Conservation (phyloP, 2,797 vertebrate species). For the Macropus fuliginosus region DNA sequence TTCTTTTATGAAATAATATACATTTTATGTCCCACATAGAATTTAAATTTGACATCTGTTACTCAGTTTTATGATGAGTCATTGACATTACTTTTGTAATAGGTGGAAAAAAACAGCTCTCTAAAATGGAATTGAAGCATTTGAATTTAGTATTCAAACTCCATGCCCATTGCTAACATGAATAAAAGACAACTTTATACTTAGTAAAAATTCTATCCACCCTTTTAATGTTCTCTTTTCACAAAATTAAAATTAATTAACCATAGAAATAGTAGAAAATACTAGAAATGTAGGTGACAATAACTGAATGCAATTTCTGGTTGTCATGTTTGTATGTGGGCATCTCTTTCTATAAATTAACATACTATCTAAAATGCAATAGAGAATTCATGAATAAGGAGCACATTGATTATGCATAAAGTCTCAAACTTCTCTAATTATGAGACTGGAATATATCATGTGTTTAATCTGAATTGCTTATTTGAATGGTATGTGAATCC, state of each 20-base stretch:
- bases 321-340: background rate
- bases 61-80: background rate
- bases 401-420: background rate
- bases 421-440: background rate
- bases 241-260: background rate
- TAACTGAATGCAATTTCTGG: background rate
- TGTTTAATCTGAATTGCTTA: background rate
- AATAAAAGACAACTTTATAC: background rate
- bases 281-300: background rate
- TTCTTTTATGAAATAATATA: background rate
- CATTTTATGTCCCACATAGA: background rate
- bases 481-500: background rate
- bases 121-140: background rate
- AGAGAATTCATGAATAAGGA: background rate
- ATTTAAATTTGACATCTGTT: background rate
- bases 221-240: background rate
- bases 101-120: background rate
- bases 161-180: background rate
- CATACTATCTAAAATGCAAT: background rate
- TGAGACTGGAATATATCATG: background rate
- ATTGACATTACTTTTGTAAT: background rate
- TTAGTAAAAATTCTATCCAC: background rate
- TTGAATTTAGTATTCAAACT: background rate
- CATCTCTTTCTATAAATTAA: background rate
- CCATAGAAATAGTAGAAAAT: background rate